Evolutionary conservation across 2,113 vertebrate genomes (phyloP).

Genomic region (Neogale vison): DNA sequence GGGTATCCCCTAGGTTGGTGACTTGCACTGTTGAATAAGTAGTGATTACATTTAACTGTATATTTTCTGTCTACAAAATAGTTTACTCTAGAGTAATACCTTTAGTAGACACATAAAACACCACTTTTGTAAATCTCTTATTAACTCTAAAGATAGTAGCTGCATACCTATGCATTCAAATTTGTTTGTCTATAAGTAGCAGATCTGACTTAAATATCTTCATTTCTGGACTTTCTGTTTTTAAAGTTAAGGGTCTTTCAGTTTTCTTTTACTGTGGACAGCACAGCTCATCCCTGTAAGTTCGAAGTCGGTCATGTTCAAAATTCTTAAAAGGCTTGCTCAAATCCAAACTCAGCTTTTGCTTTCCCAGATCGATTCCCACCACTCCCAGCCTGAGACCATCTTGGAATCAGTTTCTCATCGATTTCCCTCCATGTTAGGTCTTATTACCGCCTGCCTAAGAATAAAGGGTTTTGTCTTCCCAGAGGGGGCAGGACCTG

Average conservation of each 20-base stretch:
- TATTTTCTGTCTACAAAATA: neutral
- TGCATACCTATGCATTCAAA: neutral
- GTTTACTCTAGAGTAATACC: conserved; percentile 13
- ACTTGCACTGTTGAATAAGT: neutral
- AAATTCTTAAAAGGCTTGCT: conserved; percentile 31
- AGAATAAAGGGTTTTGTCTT: neutral
- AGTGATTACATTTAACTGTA: conserved; percentile 9
- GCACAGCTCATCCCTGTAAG: neutral
- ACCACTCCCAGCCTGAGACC: neutral
- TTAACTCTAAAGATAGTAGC: neutral
- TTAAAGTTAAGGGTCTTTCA: neutral
- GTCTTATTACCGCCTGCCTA: neutral
- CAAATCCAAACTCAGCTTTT: neutral
- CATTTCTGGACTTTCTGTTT: neutral
- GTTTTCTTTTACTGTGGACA: neutral
- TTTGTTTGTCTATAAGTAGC: neutral
- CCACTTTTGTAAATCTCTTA: neutral
- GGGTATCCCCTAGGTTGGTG: neutral
- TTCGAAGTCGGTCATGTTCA: neutral
- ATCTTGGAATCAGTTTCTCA: neutral
- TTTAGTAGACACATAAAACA: neutral
- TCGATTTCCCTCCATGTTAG: neutral
- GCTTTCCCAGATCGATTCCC: neutral
- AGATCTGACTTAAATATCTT: neutral
- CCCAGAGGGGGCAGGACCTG: neutral